Percentiles rank a stretch among this genome's conserved stretches.
Conservation (phyloP, 2,888 invertebrate genomes). For the Augochlorella aurata region DNA sequence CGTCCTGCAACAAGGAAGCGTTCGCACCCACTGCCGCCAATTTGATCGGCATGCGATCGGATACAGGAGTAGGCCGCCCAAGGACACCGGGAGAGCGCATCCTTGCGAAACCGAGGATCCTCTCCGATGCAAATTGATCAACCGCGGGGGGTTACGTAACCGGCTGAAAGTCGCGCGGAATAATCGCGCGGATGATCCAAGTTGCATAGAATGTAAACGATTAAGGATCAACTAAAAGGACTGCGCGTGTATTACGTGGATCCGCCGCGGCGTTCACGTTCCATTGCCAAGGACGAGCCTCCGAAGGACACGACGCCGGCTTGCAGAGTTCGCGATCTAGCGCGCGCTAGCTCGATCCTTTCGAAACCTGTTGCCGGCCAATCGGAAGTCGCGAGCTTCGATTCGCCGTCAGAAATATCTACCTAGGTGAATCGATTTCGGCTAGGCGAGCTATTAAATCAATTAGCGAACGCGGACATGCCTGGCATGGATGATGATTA, state of each 20-base stretch:
- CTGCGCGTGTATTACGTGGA: conserved; percentile 50
- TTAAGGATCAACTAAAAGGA: conserved; percentile 65
- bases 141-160: conserved; percentile 33
- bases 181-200: conserved; percentile 56
- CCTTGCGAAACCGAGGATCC: conserved; percentile 30
- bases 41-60: conserved; percentile 47
- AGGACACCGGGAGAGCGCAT: conserved; percentile 20
- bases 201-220: conserved; percentile 61
- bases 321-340: conserved; percentile 18
- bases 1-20: conserved; percentile 6
- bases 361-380: conserved; percentile 61
- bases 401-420: background rate
- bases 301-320: conserved; percentile 57
- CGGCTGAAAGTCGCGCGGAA: conserved; percentile 39
- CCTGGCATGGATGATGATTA: background rate
- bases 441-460: background rate
- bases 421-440: background rate
- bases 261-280: conserved; percentile 50
- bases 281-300: conserved; percentile 67
- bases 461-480: background rate
- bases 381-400: conserved; percentile 1
- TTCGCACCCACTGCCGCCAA: background rate
- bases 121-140: conserved; percentile 26
- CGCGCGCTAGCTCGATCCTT: conserved; percentile 45
- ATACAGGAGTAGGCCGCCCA: conserved; percentile 18